A percentile compares a stretch with the other conserved stretches of the same genome.
These are phyloP conservation scores for Melanargia galathea DNA, from an alignment of 2,888 invertebrate species.

Conservation along the genomic window DNA sequence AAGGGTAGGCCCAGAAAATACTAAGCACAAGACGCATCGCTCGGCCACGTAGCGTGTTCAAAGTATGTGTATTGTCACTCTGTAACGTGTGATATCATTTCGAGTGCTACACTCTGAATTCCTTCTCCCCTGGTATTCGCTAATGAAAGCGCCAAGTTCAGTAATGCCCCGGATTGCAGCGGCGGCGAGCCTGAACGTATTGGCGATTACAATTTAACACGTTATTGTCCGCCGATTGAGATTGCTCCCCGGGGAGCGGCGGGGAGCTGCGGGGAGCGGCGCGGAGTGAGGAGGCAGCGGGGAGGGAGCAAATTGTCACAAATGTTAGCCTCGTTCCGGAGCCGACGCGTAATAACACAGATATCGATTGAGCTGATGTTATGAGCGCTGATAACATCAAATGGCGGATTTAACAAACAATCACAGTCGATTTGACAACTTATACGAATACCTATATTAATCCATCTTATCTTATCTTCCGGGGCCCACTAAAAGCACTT, in stretches of 20 bases:
- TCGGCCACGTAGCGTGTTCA: background rate
- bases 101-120: background rate
- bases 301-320: slow-evolving; percentile 8
- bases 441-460: background rate
- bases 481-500: no score
- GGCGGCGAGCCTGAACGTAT: slow-evolving; percentile 3
- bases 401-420: slow-evolving; percentile 1
- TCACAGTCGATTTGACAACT: background rate
- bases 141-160: slow-evolving; percentile 5
- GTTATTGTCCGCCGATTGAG: slow-evolving; percentile 16
- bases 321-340: slow-evolving; percentile 7
- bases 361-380: slow-evolving; percentile 8
- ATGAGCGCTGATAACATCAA: slow-evolving; percentile 3
- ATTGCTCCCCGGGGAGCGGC: slow-evolving; percentile 18
- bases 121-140: background rate
- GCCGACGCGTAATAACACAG: slow-evolving; percentile 1
- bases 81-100: background rate
- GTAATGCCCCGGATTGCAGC: background rate
- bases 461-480: no score
- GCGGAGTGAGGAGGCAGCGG: slow-evolving; percentile 8
- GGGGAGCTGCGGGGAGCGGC: slow-evolving; percentile 10
- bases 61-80: background rate
- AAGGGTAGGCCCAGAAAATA: no score
- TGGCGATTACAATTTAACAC: slow-evolving; percentile 19
- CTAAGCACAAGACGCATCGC: no score